Evolutionary conservation across 2,113 vertebrate species (phyloP).

Genomic region (Pseudopipra pipra): DNA sequence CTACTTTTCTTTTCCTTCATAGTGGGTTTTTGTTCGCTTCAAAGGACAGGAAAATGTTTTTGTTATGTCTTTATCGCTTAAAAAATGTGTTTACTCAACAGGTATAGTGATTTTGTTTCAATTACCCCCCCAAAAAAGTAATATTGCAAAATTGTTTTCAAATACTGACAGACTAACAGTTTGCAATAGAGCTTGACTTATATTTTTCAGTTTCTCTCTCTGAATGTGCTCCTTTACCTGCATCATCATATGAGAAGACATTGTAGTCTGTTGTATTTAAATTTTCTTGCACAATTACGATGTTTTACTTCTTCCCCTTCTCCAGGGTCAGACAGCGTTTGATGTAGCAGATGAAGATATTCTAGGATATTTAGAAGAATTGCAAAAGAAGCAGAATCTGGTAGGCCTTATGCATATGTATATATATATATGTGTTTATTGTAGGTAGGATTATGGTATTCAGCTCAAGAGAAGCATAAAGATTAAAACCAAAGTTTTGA

Average conservation of each 20-base stretch:
- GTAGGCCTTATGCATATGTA: slow-evolving; percentile 68
- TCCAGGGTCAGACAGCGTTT: slow-evolving; percentile 94
- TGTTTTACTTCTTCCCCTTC: slow-evolving; percentile 6
- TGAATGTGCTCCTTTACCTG: background rate
- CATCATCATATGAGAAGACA: background rate
- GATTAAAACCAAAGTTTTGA: background rate
- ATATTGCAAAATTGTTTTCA: background rate
- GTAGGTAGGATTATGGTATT: background rate
- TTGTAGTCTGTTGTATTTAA: background rate
- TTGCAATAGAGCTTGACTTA: slow-evolving; percentile 13
- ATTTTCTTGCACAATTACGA: background rate
- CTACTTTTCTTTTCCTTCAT: background rate
- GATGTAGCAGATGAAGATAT: slow-evolving; percentile 98
- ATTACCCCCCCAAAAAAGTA: background rate
- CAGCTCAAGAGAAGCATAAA: background rate
- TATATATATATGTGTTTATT: background rate
- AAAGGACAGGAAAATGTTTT: background rate
- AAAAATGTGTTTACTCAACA: background rate
- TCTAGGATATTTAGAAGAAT: slow-evolving; percentile 94
- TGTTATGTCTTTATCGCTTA: background rate
- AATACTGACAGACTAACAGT: slow-evolving; percentile 25
- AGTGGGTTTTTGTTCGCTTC: background rate
- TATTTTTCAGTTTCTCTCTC: background rate
- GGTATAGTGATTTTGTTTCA: background rate
- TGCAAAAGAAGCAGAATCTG: slow-evolving; percentile 97